Evolutionary conservation across 2,797 vertebrate genomes (phyloP), one percentile per base, ranked within the genome.

Genomic region (Gadopsis marmoratus): DNA sequence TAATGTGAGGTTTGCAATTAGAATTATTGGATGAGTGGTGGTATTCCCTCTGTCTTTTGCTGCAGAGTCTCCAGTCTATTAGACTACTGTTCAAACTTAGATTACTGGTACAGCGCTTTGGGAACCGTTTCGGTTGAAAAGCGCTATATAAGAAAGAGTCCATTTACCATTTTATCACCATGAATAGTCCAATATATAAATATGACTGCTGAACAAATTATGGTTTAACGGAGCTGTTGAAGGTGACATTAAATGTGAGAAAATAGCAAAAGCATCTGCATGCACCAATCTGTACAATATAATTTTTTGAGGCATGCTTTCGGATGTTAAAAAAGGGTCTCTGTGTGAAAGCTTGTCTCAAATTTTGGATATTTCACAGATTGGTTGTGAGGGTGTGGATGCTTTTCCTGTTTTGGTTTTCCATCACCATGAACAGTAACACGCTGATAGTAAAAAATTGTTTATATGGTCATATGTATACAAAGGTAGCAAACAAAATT

Each of bases 161-260:
- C n/a, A n/a, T n/a, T n/a, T n/a, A n/a, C n/a, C n/a, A n/a, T 43
- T 72, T 73, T 21, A 63, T 47, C 33, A 63, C 8, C 41, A 60
- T 23, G 17, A 74, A 61, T 39, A 55, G 33, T 45, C 7, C 19
- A 47, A 33, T 71, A 54, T 65, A 56, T 10, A 63, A 67, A 67
- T 48, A 56, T 26, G 4, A 62, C 19, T 50, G 29, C 51, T 56
- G 35, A 41, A 31, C 45, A 70, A 71, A 54, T 63, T 29, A 71
- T n/a, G 17, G 21, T 4, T 62, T 39, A 70, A 58, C 55, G 12
- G 33, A 63, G 23, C 21, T 0, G 3, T 2, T 68, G 13, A n/a
- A 71, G 54, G 11, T 72, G 31, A 76, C 17, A 69, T 66, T 61
- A 29, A 66, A 66, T 43, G 47, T 14, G 12, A 59, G 71, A 50